phyloP scores from a whole-genome alignment of 2,888 invertebrate genomes.

The Andrena haemorrhoa region DNA sequence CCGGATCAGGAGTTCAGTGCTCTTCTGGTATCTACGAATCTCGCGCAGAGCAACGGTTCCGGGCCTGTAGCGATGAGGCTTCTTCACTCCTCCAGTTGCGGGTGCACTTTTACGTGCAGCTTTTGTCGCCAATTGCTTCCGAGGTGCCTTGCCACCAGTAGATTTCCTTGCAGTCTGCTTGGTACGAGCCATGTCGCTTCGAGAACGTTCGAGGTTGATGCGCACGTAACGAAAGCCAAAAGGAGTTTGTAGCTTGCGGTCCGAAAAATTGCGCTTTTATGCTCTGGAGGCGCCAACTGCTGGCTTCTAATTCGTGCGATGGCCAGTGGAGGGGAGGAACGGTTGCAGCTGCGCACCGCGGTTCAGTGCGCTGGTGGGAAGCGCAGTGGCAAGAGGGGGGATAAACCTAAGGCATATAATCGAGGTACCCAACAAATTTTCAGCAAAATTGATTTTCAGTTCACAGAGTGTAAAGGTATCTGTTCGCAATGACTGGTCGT shows the following conservation, averaged over 20 bases:
- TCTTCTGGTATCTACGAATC: slow-evolving; percentile 90
- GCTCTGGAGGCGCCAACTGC: not conserved
- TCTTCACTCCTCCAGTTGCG: slow-evolving; percentile 90
- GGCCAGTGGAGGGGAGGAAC: not conserved
- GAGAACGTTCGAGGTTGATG: too few species aligned
- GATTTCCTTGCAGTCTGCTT: slow-evolving; percentile 91
- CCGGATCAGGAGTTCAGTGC: slow-evolving; percentile 90
- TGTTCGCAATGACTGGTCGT: slow-evolving; percentile 39
- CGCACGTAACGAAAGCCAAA: rapidly evolving
- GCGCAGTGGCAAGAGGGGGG: too few species aligned
- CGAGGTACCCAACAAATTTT: not conserved
- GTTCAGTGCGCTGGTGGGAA: too few species aligned
- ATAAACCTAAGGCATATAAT: not conserved
- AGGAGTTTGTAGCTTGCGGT: not conserved
- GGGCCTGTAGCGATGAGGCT: slow-evolving; percentile 81
- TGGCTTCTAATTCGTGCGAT: slow-evolving; percentile 14
- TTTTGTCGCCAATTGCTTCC: slow-evolving; percentile 88
- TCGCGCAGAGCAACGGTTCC: slow-evolving; percentile 91
- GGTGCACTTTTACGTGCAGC: slow-evolving; percentile 91
- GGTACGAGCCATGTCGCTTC: slow-evolving; percentile 88
- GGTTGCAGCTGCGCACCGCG: not conserved
- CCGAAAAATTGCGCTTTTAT: slow-evolving; percentile 23
- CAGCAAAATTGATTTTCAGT: not conserved
- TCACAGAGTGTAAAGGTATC: not conserved
- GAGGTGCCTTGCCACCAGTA: slow-evolving; percentile 88